phyloP scores from a whole-genome alignment of 2,888 invertebrate genomes.

The Latrodectus elegans region DNA sequence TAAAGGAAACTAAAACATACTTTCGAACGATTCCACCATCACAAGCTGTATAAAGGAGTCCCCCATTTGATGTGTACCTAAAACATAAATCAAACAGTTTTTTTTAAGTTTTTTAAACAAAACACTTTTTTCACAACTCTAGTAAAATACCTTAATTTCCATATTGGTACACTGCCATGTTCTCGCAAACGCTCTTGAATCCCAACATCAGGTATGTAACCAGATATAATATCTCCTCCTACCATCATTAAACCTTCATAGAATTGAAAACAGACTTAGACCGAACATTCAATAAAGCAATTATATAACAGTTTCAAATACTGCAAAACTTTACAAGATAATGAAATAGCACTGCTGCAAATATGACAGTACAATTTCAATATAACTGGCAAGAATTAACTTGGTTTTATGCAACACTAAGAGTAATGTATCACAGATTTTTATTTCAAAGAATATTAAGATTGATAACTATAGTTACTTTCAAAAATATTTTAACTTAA shows the following conservation, averaged over 20 bases:
- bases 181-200: conserved; percentile 76
- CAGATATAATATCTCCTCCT: conserved; percentile 76
- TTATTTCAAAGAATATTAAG: too few species aligned
- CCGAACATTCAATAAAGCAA: not conserved
- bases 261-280: not conserved
- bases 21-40: conserved; percentile 76
- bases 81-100: not conserved
- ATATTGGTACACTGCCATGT: conserved; percentile 75
- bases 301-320: too few species aligned
- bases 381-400: too few species aligned
- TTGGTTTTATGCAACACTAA: too few species aligned
- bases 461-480: too few species aligned
- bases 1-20: conserved; percentile 28
- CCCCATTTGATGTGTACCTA: conserved; percentile 77
- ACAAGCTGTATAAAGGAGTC: conserved; percentile 76
- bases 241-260: conserved; percentile 76
- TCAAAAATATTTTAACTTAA: too few species aligned
- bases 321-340: too few species aligned
- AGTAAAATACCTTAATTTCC: conserved; percentile 75
- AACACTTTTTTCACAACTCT: not conserved
- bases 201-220: conserved; percentile 76
- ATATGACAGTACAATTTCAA: too few species aligned
- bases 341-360: too few species aligned
- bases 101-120: too few species aligned
- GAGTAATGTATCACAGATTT: too few species aligned